Evolutionary conservation across 2,797 vertebrate genomes (phyloP).

Genomic region (Cynodonichthys magdalenae): DNA sequence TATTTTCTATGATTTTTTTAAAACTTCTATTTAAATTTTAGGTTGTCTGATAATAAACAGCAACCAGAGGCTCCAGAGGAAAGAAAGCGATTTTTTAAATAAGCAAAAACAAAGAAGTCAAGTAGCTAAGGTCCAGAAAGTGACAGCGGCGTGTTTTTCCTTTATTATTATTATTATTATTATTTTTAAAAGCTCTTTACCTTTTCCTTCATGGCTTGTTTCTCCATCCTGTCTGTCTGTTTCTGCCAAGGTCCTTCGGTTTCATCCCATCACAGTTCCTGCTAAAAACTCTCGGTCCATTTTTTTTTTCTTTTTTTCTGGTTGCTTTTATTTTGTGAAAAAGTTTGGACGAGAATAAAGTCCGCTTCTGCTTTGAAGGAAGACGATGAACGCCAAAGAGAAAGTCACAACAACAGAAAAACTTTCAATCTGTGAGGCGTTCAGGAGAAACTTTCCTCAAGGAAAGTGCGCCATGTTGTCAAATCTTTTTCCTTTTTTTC

Average conservation of each 20-base stretch:
- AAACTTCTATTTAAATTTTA: too few species aligned
- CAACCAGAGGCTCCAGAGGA: too few species aligned
- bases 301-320: not conserved
- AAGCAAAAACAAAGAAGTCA: slow-evolving; percentile 4
- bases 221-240: slow-evolving; percentile 82
- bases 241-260: slow-evolving; percentile 64
- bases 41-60: too few species aligned
- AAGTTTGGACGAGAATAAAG: slow-evolving; percentile 17
- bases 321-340: slow-evolving; percentile 14
- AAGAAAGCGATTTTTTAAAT: not conserved
- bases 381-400: not conserved
- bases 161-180: too few species aligned
- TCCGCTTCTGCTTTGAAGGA: not conserved
- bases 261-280: slow-evolving; percentile 76
- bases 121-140: not conserved
- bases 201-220: slow-evolving; percentile 81
- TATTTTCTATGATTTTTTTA: slow-evolving; percentile 40
- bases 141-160: too few species aligned
- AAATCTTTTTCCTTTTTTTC: slow-evolving; percentile 74
- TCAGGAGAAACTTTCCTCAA: slow-evolving; percentile 74
- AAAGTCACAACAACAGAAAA: slow-evolving; percentile 7
- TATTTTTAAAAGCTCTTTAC: slow-evolving; percentile 61
- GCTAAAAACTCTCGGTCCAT: not conserved
- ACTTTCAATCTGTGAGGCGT: slow-evolving; percentile 30
- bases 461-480: slow-evolving; percentile 87